Percentiles rank a stretch among this genome's conserved stretches.
These are phyloP conservation scores for Siniperca scherzeri DNA, from an alignment of 2,797 vertebrate genomes.

Conservation along the genomic window DNA sequence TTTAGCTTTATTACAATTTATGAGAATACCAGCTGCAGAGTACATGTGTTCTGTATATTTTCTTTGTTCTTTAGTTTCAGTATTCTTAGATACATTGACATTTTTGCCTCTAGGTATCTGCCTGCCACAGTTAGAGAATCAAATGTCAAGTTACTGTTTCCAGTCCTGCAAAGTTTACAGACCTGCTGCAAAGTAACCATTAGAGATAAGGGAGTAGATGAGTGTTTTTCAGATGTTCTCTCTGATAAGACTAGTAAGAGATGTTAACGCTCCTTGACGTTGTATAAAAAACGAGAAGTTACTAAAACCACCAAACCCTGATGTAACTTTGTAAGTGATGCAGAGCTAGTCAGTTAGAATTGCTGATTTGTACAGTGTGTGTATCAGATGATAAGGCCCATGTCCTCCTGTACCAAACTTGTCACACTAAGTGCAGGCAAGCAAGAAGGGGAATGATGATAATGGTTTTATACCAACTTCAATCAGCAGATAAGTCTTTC, in stretches of 20 bases:
- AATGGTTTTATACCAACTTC: slow-evolving; percentile 4
- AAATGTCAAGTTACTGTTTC: slow-evolving; percentile 24
- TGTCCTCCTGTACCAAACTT: slow-evolving; percentile 8
- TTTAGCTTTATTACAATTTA: background rate
- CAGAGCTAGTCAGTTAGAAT: background rate
- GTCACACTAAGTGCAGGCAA: slow-evolving; percentile 13
- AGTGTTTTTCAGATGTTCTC: slow-evolving; percentile 32
- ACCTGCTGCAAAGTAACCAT: slow-evolving; percentile 54
- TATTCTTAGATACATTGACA: background rate
- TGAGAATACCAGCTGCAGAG: background rate
- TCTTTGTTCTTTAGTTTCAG: slow-evolving; percentile 9
- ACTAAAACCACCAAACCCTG: slow-evolving; percentile 6
- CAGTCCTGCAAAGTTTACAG: slow-evolving; percentile 20
- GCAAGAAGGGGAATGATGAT: slow-evolving; percentile 4
- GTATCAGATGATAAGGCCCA: slow-evolving; percentile 2
- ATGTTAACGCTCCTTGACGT: background rate
- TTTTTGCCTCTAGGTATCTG: slow-evolving; percentile 31
- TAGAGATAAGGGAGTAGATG: slow-evolving; percentile 31
- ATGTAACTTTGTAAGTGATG: background rate
- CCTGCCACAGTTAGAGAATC: slow-evolving; percentile 18
- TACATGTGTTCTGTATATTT: slow-evolving; percentile 5
- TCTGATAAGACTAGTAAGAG: slow-evolving; percentile 10
- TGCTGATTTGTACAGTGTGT: slow-evolving; percentile 11
- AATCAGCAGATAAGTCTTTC: slow-evolving; percentile 14
- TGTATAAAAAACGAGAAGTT: background rate